A percentile compares a stretch with the other conserved stretches of the same genome.
phyloP scores from a whole-genome alignment of 2,888 invertebrate species.

The Stratiomys singularior region DNA sequence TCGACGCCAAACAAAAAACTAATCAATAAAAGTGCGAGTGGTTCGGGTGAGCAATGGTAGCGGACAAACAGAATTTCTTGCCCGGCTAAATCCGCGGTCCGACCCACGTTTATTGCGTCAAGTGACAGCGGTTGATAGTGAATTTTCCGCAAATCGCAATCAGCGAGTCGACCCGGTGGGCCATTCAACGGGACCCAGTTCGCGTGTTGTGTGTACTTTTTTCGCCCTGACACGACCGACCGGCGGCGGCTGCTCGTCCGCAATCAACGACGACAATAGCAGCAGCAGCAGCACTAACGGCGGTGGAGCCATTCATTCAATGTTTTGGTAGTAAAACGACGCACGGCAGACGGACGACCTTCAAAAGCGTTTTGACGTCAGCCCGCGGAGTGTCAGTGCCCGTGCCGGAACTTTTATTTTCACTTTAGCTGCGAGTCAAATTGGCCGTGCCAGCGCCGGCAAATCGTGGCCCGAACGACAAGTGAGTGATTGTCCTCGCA shows the following conservation, averaged over 20 bases:
- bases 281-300: neutral
- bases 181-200: neutral
- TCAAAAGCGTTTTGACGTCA: slow-evolving; percentile 9
- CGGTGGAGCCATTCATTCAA: neutral
- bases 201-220: neutral
- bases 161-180: neutral
- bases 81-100: neutral
- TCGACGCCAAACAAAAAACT: slow-evolving; percentile 18
- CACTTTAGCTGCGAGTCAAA: neutral
- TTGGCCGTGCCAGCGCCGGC: neutral
- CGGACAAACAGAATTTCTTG: neutral
- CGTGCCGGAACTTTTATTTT: neutral
- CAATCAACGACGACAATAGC: neutral
- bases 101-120: neutral
- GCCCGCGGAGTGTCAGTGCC: neutral
- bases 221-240: neutral
- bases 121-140: neutral
- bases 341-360: slow-evolving; percentile 37
- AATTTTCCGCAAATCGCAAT: neutral
- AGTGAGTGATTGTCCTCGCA: neutral
- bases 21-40: slow-evolving; percentile 32
- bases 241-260: neutral
- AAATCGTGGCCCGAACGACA: neutral
- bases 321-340: slow-evolving; percentile 23
- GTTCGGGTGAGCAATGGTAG: neutral